Evolutionary conservation across 2,113 vertebrate species (phyloP), one percentile per base, ranked within the genome.

Genomic region (Siniperca chuatsi): DNA sequence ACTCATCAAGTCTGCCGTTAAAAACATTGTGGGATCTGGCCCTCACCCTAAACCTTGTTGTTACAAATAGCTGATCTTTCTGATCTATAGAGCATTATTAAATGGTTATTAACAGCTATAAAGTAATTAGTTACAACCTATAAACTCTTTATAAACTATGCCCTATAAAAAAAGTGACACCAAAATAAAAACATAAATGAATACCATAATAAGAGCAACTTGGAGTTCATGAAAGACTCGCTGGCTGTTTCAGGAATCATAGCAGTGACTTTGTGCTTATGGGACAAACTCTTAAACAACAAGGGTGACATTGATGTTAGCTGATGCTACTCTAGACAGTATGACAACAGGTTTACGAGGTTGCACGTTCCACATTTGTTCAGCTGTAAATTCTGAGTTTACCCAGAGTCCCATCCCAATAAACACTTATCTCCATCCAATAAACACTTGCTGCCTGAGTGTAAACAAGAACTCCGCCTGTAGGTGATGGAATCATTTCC

Each of bases 361-460:
- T 29, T 44, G 13, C 29, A 67, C 52, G 62, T 70, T 58, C 50
- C 52, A 58, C 23, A 54, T 70, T 46, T 33, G 0, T 62, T 46
- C 33, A 21, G 0, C 70, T 79, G 75, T 58, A 61, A 75, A 73
- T 68, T 13, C 6, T 8, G 67, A 82, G 18, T 70, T 78, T 35
- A 65, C 82, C 70, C 82, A 70, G 9, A 72, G 52, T 81, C 83
- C 64, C 72, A 35, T 75, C 29, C 74, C 77, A 90, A 85, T 90
- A 80, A 86, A 74, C 82, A 83, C 89, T 89, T 82, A 83, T 78
- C 76, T 78, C 37, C 48, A 68, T 81, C 78, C 80, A 90, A 67
- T 85, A 86, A 90, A 71, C 83, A 78, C 67, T 89, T 52, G 12
- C 42, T 35, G 20, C 54, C 64, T 7, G 74, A 87, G 88, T 48